phyloP scores from a whole-genome alignment of 2,797 vertebrate genomes.

The Hoplostethus atlanticus region DNA sequence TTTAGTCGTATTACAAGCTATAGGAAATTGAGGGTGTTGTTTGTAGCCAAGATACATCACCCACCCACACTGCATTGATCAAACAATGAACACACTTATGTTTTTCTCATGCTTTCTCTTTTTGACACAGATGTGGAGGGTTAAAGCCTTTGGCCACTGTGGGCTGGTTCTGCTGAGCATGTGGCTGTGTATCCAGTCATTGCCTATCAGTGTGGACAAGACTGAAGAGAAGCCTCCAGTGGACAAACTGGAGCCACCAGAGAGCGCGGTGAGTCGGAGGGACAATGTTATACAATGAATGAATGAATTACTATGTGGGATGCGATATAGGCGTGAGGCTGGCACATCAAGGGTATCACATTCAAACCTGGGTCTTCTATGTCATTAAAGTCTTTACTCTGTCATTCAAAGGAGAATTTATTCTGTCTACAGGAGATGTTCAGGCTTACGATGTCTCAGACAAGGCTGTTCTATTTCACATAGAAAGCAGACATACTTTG shows the following conservation, averaged over 20 bases:
- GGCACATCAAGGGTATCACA: neutral
- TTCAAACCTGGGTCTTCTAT: neutral
- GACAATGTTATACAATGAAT: neutral
- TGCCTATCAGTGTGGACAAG: conserved; percentile 92
- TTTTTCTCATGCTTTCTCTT: too few species aligned
- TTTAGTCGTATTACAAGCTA: neutral
- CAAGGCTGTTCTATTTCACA: neutral
- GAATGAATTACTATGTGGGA: neutral
- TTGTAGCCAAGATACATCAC: neutral
- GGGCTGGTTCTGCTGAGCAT: conserved; percentile 75
- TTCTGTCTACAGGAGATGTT: neutral
- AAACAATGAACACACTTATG: too few species aligned
- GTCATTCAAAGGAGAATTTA: too few species aligned
- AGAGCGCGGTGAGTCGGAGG: conserved; percentile 86
- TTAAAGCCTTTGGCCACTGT: conserved; percentile 52
- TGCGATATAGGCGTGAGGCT: neutral
- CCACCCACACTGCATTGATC: neutral
- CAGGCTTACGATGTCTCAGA: neutral
- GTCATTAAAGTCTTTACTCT: too few species aligned
- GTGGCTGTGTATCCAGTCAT: conserved; percentile 84
- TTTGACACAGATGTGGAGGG: conserved; percentile 85
- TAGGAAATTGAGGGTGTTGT: conserved; percentile 11
- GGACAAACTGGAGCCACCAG: conserved; percentile 82
- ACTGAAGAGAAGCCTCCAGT: conserved; percentile 83
- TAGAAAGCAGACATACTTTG: neutral